phyloP scores from a whole-genome alignment of 2,888 invertebrate species.

The Dysmachus trigonus region DNA sequence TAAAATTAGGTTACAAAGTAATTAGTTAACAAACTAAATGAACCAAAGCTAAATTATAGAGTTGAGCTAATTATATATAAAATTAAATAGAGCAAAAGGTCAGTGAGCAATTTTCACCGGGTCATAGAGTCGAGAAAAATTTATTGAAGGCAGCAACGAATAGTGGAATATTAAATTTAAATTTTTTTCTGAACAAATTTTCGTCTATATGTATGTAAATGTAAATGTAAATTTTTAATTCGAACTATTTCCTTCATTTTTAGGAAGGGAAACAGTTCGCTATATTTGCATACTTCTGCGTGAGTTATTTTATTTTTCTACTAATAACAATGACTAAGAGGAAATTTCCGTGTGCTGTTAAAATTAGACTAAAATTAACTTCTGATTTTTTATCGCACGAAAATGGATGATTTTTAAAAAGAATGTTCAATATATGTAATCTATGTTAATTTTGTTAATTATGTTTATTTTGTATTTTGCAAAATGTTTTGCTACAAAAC shows the following conservation, averaged over 20 bases:
- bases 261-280: not conserved
- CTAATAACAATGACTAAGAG: no score
- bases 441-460: no score
- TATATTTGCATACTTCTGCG: not conserved
- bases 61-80: not conserved
- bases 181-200: not conserved
- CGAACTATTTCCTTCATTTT: not conserved
- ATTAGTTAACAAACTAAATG: not conserved
- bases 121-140: not conserved
- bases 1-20: not conserved
- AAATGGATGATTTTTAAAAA: no score
- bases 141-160: not conserved
- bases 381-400: no score
- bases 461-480: no score
- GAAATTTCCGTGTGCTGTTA: no score
- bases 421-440: no score
- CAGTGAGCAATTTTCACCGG: not conserved
- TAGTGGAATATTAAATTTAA: not conserved
- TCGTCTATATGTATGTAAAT: not conserved
- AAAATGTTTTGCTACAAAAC: no score
- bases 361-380: no score
- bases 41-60: not conserved
- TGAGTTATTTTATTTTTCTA: not conserved
- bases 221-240: not conserved
- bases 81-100: not conserved